Evolutionary conservation across 2,797 vertebrate genomes (phyloP).

Genomic region (Yasuhikotakia modesta): DNA sequence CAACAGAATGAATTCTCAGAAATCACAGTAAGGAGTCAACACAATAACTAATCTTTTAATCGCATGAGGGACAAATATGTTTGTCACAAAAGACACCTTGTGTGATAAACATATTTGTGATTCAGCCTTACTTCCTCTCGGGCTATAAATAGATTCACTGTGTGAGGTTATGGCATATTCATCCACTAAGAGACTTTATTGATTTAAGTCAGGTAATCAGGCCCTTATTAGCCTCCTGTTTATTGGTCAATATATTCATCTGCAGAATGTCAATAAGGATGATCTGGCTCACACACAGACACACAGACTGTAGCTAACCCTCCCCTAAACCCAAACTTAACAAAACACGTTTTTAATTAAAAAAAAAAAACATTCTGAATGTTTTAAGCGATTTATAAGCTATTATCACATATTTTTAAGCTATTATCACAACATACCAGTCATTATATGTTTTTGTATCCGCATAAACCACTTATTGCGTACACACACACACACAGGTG

Average conservation of each 20-base stretch:
- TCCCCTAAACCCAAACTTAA: too few species aligned
- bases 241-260: not conserved
- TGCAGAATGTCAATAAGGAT: conserved; percentile 1
- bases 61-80: not conserved
- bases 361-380: too few species aligned
- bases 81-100: not conserved
- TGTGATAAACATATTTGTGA: not conserved
- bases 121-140: not conserved
- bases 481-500: too few species aligned
- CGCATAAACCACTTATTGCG: too few species aligned
- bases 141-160: conserved; percentile 1
- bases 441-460: too few species aligned
- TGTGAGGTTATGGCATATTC: not conserved
- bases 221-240: conserved; percentile 4
- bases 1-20: not conserved
- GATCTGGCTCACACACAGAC: not conserved
- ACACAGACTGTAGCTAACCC: too few species aligned
- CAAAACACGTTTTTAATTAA: too few species aligned
- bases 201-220: not conserved
- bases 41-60: not conserved
- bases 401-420: too few species aligned
- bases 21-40: not conserved
- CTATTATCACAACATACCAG: too few species aligned
- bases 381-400: too few species aligned
- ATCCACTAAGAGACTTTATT: not conserved